Conservation (phyloP, 2,113 vertebrate species). For the Limnothrissa miodon region DNA sequence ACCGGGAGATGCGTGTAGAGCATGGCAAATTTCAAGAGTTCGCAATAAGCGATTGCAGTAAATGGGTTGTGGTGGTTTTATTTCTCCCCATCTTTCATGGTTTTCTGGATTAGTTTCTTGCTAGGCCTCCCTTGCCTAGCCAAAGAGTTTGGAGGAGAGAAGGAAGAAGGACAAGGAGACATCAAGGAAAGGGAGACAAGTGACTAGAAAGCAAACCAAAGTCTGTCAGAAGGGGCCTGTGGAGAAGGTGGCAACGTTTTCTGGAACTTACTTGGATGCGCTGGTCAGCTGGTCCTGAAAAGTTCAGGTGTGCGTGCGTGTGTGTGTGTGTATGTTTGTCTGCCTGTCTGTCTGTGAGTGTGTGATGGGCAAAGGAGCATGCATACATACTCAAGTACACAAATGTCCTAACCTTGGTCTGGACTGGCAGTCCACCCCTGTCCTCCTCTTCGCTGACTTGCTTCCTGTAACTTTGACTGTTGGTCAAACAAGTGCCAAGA, state of each 20-base stretch:
- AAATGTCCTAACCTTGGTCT: neutral
- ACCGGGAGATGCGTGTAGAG: neutral
- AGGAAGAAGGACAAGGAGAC: neutral
- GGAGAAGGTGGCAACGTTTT: neutral
- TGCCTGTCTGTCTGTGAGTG: neutral
- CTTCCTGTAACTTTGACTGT: slow-evolving; percentile 8
- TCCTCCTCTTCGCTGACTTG: neutral
- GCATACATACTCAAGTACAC: neutral
- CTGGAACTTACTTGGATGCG: too few species aligned
- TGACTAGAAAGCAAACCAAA: slow-evolving; percentile 84
- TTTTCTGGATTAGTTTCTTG: neutral
- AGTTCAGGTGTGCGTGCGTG: too few species aligned
- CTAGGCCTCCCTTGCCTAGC: neutral
- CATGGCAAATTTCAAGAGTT: neutral
- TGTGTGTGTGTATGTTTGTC: slow-evolving; percentile 24
- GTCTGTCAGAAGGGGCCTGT: slow-evolving; percentile 69
- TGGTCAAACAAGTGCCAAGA: slow-evolving; percentile 82
- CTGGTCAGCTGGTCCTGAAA: too few species aligned
- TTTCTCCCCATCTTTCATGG: neutral
- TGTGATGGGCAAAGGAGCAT: neutral
- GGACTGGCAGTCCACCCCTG: neutral
- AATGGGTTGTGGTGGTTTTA: neutral
- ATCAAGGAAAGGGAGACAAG: neutral
- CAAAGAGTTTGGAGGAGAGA: neutral
- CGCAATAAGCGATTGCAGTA: neutral